Evolutionary conservation across 2,888 invertebrate genomes (phyloP), one percentile per base, ranked within the genome.

Genomic region (Drosophila demipolita): DNA sequence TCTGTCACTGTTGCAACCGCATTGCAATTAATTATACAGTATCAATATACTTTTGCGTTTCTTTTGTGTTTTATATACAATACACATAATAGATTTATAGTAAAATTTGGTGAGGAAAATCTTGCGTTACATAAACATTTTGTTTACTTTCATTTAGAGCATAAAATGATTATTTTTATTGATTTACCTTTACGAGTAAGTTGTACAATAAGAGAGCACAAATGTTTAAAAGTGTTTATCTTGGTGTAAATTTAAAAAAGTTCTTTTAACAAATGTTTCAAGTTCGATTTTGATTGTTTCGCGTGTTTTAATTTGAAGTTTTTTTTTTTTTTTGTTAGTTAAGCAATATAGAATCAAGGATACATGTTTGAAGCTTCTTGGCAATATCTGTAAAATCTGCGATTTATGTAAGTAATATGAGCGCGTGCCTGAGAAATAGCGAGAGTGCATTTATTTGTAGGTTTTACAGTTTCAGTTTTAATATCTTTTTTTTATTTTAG

Each of bases 41-140:
- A 76, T 87, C 61, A 62, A 89, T 89, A 80, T 80, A 72, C 55
- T 71, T 79, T 82, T 50, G 59, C 67, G 53, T 62, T 70, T 82
- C 9, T 32, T 64, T 82, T 74, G 52, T 48, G 66, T 76, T 81
- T 86, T 85, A 85, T 87, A 82, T 89, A 87, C 85, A 85, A 89
- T 90, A 90, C 90, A 87, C 90, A 88, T 90, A 90, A 83, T 83
- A 88, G 87, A 89, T 76, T 86, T 80, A 66, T 86, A 87, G 89
- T 90, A 90, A 87, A 87, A 87, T 81, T 90, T 88, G 76, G 90
- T 90, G 87, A 87, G 89, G 89, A 87, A 87, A 90, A 85, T 86
- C 73, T 78, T 87, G 83, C 77, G 66, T 78, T 83, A 67, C 78
- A 68, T 80, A 83, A 83, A 78, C 83, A 65, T 87, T 70, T 71